phyloP scores from a whole-genome alignment of 2,888 invertebrate genomes.

The Dasypolia templi region DNA sequence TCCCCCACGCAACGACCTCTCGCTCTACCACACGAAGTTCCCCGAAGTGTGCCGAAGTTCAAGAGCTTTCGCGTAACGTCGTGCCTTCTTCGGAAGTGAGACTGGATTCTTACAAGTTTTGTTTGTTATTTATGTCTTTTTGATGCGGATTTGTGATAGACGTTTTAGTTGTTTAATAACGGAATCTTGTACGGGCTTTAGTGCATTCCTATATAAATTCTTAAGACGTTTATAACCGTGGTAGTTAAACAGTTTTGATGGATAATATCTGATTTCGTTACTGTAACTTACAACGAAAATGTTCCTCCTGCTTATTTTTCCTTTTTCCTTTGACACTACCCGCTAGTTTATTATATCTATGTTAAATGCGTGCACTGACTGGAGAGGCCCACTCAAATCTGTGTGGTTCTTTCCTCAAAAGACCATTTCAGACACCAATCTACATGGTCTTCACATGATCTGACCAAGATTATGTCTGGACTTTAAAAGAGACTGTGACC shows the following conservation, averaged over 20 bases:
- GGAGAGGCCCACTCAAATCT: too few relatives aligned
- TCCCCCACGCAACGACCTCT: slow-evolving; percentile 65
- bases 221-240: slow-evolving; percentile 13
- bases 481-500: too few relatives aligned
- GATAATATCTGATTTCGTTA: background rate
- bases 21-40: slow-evolving; percentile 70
- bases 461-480: too few relatives aligned
- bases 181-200: slow-evolving; percentile 42
- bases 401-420: too few relatives aligned
- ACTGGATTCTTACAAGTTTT: slow-evolving; percentile 76
- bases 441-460: too few relatives aligned
- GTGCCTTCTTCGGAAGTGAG: slow-evolving; percentile 81
- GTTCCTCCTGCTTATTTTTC: too few relatives aligned
- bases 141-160: slow-evolving; percentile 64
- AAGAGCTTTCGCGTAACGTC: slow-evolving; percentile 68
- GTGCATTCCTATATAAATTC: slow-evolving; percentile 42
- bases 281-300: background rate
- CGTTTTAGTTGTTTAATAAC: slow-evolving; percentile 62
- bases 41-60: slow-evolving; percentile 68
- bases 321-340: too few relatives aligned
- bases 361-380: too few relatives aligned
- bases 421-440: too few relatives aligned
- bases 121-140: slow-evolving; percentile 68
- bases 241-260: slow-evolving; percentile 8
- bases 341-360: too few relatives aligned